These are phyloP conservation scores for Brassicogethes aeneus DNA, from an alignment of 2,888 invertebrate species.

Conservation along the genomic window DNA sequence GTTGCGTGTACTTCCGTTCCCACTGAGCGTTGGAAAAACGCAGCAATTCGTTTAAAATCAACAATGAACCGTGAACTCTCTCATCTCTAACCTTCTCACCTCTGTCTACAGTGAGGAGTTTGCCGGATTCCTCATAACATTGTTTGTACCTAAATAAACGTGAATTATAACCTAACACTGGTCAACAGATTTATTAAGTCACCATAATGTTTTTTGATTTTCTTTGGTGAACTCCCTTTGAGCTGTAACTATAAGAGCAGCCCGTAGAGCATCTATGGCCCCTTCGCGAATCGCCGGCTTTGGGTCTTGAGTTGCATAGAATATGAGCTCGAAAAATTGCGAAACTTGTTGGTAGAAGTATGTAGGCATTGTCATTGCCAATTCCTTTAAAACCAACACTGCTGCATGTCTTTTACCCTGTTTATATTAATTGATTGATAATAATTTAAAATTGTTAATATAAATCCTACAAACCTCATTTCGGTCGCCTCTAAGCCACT, in stretches of 20 bases:
- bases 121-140: conserved; percentile 84
- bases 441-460: too few relatives aligned
- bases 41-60: conserved; percentile 89
- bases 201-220: conserved; percentile 45
- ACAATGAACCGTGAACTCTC: conserved; percentile 82
- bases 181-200: too few relatives aligned
- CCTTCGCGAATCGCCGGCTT: conserved; percentile 87
- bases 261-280: conserved; percentile 88
- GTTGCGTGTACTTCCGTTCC: conserved; percentile 70
- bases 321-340: conserved; percentile 88
- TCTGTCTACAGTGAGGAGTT: conserved; percentile 63
- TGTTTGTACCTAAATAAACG: too few relatives aligned
- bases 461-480: conserved; percentile 53
- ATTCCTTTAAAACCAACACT: conserved; percentile 82
- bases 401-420: conserved; percentile 85
- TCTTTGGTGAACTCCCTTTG: conserved; percentile 94
- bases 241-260: conserved; percentile 89
- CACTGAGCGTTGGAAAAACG: conserved; percentile 82
- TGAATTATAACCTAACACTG: too few relatives aligned
- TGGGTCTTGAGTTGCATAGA: conserved; percentile 83
- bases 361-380: conserved; percentile 92
- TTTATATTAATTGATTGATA: too few relatives aligned
- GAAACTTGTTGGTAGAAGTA: conserved; percentile 95
- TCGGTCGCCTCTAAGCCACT: conserved; percentile 86
- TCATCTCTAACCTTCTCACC: conserved; percentile 81